Percentiles rank a stretch among this genome's conserved stretches.
phyloP scores from a whole-genome alignment of 2,797 vertebrate species.

The Loriculus beryllinus region DNA sequence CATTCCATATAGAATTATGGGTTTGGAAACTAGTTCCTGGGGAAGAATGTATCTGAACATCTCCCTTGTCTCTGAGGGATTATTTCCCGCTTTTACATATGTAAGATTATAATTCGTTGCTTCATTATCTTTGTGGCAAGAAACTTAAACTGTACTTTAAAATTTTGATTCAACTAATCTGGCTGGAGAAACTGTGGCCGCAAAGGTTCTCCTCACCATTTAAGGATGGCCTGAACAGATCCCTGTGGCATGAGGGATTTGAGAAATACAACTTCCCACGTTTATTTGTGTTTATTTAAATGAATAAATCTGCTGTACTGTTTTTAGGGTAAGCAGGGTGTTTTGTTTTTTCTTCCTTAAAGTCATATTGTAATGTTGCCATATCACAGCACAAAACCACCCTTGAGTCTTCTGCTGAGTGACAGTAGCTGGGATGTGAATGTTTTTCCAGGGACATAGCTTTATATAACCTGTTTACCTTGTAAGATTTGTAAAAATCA shows the following conservation, averaged over 20 bases:
- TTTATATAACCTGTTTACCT: constrained; percentile 50
- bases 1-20: background rate
- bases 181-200: background rate
- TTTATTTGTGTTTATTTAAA: background rate
- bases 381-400: background rate
- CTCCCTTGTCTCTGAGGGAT: background rate
- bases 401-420: background rate
- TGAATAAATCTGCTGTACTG: background rate
- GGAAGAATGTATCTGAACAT: background rate
- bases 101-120: background rate
- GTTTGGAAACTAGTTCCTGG: background rate
- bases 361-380: background rate
- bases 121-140: background rate
- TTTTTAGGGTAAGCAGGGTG: background rate
- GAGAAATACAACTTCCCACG: background rate
- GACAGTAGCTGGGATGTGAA: background rate
- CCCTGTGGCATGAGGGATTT: background rate
- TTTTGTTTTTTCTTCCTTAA: background rate
- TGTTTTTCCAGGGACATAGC: background rate
- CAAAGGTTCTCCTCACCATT: background rate
- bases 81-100: background rate
- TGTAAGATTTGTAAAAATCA: constrained; percentile 38
- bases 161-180: background rate
- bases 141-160: background rate
- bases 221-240: background rate